phyloP scores from a whole-genome alignment of 2,888 invertebrate genomes.

The Eristalis arbustorum region DNA sequence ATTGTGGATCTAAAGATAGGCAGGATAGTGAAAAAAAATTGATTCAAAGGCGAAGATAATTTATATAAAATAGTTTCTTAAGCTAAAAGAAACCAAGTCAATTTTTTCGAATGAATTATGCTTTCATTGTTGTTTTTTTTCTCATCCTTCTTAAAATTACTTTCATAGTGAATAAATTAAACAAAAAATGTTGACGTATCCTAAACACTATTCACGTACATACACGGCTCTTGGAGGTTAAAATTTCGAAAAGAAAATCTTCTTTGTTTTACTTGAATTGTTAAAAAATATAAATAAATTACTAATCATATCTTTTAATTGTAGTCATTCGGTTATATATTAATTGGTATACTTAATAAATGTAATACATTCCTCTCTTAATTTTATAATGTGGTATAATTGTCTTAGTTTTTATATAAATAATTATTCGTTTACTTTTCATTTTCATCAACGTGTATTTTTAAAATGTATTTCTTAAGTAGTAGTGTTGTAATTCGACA shows the following conservation, averaged over 20 bases:
- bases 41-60: background rate
- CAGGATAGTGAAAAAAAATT: background rate
- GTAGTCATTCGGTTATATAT: constrained; percentile 31
- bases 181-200: constrained; percentile 14
- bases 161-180: constrained; percentile 33
- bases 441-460: background rate
- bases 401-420: background rate
- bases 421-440: background rate
- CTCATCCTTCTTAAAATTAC: background rate
- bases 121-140: background rate
- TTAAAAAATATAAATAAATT: constrained; percentile 50
- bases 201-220: constrained; percentile 7
- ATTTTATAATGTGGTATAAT: background rate
- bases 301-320: constrained; percentile 39
- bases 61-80: constrained; percentile 9
- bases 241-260: constrained; percentile 6
- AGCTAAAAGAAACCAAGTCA: background rate
- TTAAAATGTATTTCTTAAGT: constrained; percentile 2
- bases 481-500: background rate
- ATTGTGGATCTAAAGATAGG: background rate
- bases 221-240: background rate
- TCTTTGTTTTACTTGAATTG: background rate
- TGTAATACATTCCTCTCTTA: constrained; percentile 23
- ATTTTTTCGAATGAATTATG: constrained; percentile 25
- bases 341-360: constrained; percentile 40